Base-by-base conservation (phyloP, 1,140 invertebrate genomes). In the Temnothorax longispinosus region DNA sequence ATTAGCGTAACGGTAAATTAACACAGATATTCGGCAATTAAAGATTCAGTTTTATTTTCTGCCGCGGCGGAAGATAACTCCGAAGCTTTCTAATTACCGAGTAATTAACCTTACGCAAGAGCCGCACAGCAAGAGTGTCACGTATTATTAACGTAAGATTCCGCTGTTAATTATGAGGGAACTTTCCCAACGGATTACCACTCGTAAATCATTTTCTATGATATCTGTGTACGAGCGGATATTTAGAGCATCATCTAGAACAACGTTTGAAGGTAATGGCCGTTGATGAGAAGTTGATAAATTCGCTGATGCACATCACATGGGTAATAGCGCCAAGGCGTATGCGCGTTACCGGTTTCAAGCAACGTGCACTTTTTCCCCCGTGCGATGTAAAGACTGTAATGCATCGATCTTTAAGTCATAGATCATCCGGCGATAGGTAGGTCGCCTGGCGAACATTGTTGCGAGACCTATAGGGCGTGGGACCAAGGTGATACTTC, bases 201-300 rank as follows among this genome's bases (percentile, higher is more conserved):
- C 69, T 74, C 80, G 41, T 84, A 54, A 74, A 84, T 84, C 80
- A 84, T 75, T 50, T 38, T 84, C 69, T 18, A 50, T 60, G 41
- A 47, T 58, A 74, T 18, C 80, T 81, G 21, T 7, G 64, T 18
- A 41, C 27, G 35, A 52, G 64, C 11, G 3, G 47, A 32, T 58
- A 58, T 74, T 58, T 56, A 44, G 54, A 74, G 41, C 71, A 75
- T 75, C 80, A 62, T 60, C 69, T 75, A 60, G 54, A 81, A 72
- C 54, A 72, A 44, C 27, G 27, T 60, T 60, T 13, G 41, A 84
- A 75, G 71, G 67, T 69, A 47, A 47, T 27, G 21, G 5, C 72
- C 54, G 78, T 81, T 81, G 80, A 74, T 71, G 80, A 84, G 67
- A 74, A 60, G 11, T 84, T 84, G 80, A 84, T 84, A 74, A 74